Percentiles rank a stretch among this genome's conserved stretches.
phyloP scores from a whole-genome alignment of 2,797 vertebrate species.

The Lagorchestes hirsutus region DNA sequence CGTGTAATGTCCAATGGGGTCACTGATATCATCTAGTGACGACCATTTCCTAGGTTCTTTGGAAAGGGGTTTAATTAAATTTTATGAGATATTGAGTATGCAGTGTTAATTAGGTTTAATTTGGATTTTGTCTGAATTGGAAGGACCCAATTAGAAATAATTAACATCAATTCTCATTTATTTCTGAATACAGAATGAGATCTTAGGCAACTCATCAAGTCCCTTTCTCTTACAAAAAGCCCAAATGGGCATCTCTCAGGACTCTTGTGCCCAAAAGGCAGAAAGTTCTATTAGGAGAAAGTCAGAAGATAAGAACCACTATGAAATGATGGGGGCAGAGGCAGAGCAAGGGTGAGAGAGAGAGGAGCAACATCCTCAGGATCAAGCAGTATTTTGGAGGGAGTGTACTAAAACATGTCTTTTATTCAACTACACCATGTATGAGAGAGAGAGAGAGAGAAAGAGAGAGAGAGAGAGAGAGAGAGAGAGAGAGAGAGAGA shows the following conservation, averaged over 20 bases:
- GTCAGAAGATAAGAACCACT: slow-evolving; percentile 17
- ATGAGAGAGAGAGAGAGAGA: neutral
- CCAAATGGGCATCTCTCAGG: neutral
- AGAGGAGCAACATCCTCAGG: neutral
- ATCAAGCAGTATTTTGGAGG: neutral
- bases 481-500: no score
- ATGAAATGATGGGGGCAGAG: neutral
- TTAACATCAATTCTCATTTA: slow-evolving; percentile 82
- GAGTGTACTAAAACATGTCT: neutral
- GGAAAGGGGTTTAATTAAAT: slow-evolving; percentile 83
- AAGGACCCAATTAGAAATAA: slow-evolving; percentile 82
- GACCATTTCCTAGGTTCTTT: slow-evolving; percentile 69
- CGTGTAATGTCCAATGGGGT: slow-evolving; percentile 29
- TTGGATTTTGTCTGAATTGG: slow-evolving; percentile 84
- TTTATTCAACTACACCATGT: neutral
- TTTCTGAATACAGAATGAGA: slow-evolving; percentile 77
- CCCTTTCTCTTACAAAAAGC: slow-evolving; percentile 3
- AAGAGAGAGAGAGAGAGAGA: neutral
- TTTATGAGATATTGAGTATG: slow-evolving; percentile 79
- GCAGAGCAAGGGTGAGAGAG: neutral
- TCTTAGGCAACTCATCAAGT: slow-evolving; percentile 42
- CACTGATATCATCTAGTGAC: slow-evolving; percentile 62
- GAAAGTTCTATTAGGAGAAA: neutral
- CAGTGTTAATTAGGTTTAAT: slow-evolving; percentile 82
- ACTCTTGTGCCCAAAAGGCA: slow-evolving; percentile 15